Evolutionary conservation across 2,797 vertebrate species (phyloP).

Genomic region (Acipenser oxyrinchus): DNA sequence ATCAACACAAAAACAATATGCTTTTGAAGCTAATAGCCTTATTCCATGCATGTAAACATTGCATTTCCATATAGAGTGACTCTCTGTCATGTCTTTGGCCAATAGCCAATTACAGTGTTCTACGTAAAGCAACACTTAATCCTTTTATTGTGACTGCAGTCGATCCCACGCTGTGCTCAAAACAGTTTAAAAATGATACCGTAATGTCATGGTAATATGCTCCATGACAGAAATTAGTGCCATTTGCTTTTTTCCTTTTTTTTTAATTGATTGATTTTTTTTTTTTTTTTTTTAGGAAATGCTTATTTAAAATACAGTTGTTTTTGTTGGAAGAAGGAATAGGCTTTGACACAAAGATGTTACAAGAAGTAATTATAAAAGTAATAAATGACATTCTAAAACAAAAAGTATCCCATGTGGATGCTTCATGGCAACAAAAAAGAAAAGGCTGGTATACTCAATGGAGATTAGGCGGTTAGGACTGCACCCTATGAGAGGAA

Average conservation of each 20-base stretch:
- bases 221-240: background rate
- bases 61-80: constrained; percentile 59
- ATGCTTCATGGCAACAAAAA: background rate
- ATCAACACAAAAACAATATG: too few relatives aligned
- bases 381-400: background rate
- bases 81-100: constrained; percentile 38
- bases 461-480: constrained; percentile 9
- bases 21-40: constrained; percentile 40
- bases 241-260: background rate
- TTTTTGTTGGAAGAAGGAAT: background rate
- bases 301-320: background rate
- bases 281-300: too few relatives aligned
- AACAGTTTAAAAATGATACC: background rate
- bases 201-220: background rate
- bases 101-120: constrained; percentile 20
- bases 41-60: constrained; percentile 46
- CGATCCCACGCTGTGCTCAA: background rate
- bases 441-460: constrained; percentile 15
- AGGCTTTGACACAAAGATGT: background rate
- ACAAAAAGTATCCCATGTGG: background rate
- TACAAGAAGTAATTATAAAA: background rate
- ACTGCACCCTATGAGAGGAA: constrained; percentile 38
- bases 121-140: constrained; percentile 39
- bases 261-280: background rate
- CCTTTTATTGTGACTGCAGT: constrained; percentile 43